Percentiles rank a stretch among this genome's conserved stretches.
Conservation (phyloP, 2,888 invertebrate species). For the Unio delphinus region DNA sequence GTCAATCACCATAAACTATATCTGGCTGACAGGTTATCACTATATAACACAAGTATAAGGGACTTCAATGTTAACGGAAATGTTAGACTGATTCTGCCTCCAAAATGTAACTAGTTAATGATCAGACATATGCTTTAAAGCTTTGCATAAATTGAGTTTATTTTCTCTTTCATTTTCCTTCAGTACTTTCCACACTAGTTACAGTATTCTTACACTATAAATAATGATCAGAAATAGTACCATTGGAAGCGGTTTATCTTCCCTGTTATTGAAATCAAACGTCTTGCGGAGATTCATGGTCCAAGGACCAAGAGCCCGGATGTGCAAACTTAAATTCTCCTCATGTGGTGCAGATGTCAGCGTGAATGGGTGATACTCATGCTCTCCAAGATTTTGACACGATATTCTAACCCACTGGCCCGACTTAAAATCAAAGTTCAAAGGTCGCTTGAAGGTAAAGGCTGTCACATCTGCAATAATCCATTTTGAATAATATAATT, state of each 20-base stretch:
- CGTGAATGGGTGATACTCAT: constrained; percentile 79
- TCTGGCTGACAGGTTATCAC: too few species aligned
- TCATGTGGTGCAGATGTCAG: constrained; percentile 79
- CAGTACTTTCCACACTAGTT: background rate
- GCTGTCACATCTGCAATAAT: constrained; percentile 75
- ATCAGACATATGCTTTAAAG: too few species aligned
- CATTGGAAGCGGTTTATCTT: constrained; percentile 32
- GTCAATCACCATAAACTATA: too few species aligned
- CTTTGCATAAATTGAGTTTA: too few species aligned
- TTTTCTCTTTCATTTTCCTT: too few species aligned
- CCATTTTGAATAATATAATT: background rate
- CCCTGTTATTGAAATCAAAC: constrained; percentile 58
- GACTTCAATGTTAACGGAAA: too few species aligned
- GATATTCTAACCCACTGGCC: constrained; percentile 79
- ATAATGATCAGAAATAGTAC: constrained; percentile 12
- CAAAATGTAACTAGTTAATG: too few species aligned
- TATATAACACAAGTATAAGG: too few species aligned
- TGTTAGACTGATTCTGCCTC: too few species aligned
- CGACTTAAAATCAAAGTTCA: constrained; percentile 77
- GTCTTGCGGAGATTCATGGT: constrained; percentile 74
- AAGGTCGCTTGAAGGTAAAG: constrained; percentile 76
- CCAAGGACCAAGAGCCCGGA: constrained; percentile 78
- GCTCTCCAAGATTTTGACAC: constrained; percentile 74
- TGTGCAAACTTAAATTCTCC: constrained; percentile 75
- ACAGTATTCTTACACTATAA: background rate